Evolutionary conservation across 2,797 vertebrate species (phyloP), one percentile per base, ranked within the genome.

Genomic region (Sebastes paucispinis): DNA sequence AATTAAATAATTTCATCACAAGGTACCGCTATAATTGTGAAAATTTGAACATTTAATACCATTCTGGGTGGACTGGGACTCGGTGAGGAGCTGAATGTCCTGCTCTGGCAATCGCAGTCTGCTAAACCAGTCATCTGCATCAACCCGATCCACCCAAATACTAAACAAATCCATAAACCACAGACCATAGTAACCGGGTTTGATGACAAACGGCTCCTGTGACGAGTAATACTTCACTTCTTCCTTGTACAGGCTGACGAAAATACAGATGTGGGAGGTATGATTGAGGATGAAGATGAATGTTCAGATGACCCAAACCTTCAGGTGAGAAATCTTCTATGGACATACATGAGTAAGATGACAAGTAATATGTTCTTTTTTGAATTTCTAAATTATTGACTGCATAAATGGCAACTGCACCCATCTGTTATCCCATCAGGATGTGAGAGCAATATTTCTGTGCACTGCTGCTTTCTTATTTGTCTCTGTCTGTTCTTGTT

Each of bases 221-320:
- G 7, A 18, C 29, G 8, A 8, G 3, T 18, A 22, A 36, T 59
- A 8, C n/a, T 9, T 60, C 4, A 24, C n/a, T 69, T 80, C 9
- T 75, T 58, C 5, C 13, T 79, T 84, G 39, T 83, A 79, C 87
- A 99, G 98, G 97, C 97, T 94, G 97, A 99, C 93, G 96, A 96
- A 87, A 96, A 97, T 93, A 92, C 96, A 91, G 90, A 96, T 87
- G 73, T 95, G 34, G 87, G 77, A 80, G 83, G 88, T 75, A 84
- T 79, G 5, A 64, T 93, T 20, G 93, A 95, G 88, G 94, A 94
- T 79, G 94, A 91, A 71, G 6, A 94, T 91, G 96, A 97, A 93
- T 94, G 94, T 88, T 91, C 96, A 12, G 93, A 96, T 77, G 98
- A 97, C 87, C 94, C 96, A 85, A 96, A 98, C 88, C 95, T 99